Percentiles rank a stretch among this genome's conserved stretches.
phyloP scores from a whole-genome alignment of 2,888 invertebrate genomes.

The Lepidochrysops patricia region DNA sequence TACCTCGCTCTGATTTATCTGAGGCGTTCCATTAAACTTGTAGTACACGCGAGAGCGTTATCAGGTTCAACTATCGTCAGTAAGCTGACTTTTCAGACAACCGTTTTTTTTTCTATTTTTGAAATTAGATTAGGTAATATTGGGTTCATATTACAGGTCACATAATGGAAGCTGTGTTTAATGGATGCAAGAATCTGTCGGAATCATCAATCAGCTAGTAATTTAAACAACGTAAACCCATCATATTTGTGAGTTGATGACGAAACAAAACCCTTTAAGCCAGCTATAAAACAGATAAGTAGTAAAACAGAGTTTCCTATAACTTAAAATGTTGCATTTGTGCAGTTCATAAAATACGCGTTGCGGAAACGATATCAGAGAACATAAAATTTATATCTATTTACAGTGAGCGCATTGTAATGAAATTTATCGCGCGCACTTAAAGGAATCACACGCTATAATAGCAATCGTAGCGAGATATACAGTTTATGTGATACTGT shows the following conservation, averaged over 20 bases:
- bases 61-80: no score
- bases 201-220: no score
- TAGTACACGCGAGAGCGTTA: no score
- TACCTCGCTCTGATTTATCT: no score
- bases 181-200: no score
- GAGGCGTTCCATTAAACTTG: no score
- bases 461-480: constrained; percentile 3
- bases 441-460: constrained; percentile 5
- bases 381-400: constrained; percentile 26
- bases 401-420: constrained; percentile 19
- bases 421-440: constrained; percentile 19
- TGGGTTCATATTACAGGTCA: no score
- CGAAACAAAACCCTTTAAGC: neutral
- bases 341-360: constrained; percentile 26
- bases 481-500: neutral
- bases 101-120: no score
- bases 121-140: no score
- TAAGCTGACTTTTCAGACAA: no score
- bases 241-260: neutral
- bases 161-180: no score
- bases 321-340: constrained; percentile 25
- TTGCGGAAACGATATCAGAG: constrained; percentile 23
- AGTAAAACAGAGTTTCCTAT: constrained; percentile 6
- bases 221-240: no score
- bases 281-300: neutral